phyloP scores from a whole-genome alignment of 2,888 invertebrate genomes.

The Oegoconia quadripuncta region DNA sequence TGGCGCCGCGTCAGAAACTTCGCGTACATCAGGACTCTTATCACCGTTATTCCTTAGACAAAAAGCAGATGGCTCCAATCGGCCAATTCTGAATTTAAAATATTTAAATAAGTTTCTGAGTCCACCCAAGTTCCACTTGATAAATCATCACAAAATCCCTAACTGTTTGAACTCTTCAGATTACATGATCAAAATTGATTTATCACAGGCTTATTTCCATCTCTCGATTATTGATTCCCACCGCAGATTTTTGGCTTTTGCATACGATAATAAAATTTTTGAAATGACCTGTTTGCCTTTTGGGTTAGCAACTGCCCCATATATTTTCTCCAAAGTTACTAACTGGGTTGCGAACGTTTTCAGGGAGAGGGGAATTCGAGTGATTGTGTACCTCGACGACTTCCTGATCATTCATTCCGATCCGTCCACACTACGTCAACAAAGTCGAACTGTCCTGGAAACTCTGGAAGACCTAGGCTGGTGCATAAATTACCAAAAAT shows the following conservation, averaged over 20 bases:
- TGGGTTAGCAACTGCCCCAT: slow-evolving; percentile 18
- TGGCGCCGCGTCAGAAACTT: background rate
- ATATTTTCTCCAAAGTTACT: slow-evolving; percentile 16
- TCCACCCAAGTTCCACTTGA: slow-evolving; percentile 8
- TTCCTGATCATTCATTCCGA: slow-evolving; percentile 16
- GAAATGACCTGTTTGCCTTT: slow-evolving; percentile 22
- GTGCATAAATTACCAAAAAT: slow-evolving; percentile 14
- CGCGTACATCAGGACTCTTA: background rate
- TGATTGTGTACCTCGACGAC: slow-evolving; percentile 17
- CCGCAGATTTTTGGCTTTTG: slow-evolving; percentile 18
- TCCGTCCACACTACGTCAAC: background rate
- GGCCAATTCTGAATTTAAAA: slow-evolving; percentile 15
- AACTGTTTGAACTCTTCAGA: slow-evolving; percentile 10
- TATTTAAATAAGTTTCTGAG: slow-evolving; percentile 12
- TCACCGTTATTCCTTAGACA: background rate
- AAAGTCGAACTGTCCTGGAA: background rate
- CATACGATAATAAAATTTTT: slow-evolving; percentile 9
- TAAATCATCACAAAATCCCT: slow-evolving; percentile 13
- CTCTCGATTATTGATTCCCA: slow-evolving; percentile 12
- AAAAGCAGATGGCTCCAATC: slow-evolving; percentile 5
- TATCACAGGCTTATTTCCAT: slow-evolving; percentile 22
- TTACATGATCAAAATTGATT: slow-evolving; percentile 21
- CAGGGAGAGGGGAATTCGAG: slow-evolving; percentile 8
- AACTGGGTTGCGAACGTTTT: slow-evolving; percentile 20
- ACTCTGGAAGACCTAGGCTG: slow-evolving; percentile 12